Conservation (phyloP, 2,113 vertebrate genomes). For the Anas platyrhynchos region DNA sequence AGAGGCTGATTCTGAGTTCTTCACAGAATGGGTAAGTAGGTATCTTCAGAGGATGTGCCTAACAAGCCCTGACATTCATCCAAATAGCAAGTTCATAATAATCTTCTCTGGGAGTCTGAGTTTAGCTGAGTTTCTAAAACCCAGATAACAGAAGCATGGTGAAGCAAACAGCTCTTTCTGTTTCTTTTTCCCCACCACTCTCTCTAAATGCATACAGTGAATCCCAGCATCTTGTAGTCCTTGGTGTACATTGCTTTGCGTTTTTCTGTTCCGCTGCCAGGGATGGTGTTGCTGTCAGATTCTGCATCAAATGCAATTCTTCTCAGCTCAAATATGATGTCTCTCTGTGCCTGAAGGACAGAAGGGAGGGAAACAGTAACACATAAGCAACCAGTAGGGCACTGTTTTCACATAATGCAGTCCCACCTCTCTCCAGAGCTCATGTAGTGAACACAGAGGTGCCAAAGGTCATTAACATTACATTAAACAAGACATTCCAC, state of each 20-base stretch:
- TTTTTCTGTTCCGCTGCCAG: constrained; percentile 88
- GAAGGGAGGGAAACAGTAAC: neutral
- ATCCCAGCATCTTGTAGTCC: constrained; percentile 99
- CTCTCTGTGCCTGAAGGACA: constrained; percentile 87
- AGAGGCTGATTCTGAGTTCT: neutral
- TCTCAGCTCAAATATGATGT: constrained; percentile 94
- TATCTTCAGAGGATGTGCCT: neutral
- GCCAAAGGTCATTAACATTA: neutral
- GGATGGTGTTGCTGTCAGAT: constrained; percentile 80
- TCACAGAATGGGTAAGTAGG: neutral
- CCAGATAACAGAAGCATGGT: neutral
- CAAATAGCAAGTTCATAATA: neutral
- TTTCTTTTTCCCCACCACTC: neutral
- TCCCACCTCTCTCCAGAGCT: neutral
- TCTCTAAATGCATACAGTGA: constrained; percentile 84
- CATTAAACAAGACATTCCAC: neutral
- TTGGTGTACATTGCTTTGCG: constrained; percentile 96
- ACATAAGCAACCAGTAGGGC: neutral
- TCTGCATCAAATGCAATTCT: constrained; percentile 97
- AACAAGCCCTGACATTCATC: neutral
- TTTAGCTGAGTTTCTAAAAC: neutral
- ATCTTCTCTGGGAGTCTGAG: neutral
- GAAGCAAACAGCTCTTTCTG: neutral
- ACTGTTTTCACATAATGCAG: neutral
- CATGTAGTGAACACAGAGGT: neutral